Evolutionary conservation across 2,888 invertebrate species (phyloP), one percentile per base, ranked within the genome.

Genomic region (Tetheella fluctuosa): DNA sequence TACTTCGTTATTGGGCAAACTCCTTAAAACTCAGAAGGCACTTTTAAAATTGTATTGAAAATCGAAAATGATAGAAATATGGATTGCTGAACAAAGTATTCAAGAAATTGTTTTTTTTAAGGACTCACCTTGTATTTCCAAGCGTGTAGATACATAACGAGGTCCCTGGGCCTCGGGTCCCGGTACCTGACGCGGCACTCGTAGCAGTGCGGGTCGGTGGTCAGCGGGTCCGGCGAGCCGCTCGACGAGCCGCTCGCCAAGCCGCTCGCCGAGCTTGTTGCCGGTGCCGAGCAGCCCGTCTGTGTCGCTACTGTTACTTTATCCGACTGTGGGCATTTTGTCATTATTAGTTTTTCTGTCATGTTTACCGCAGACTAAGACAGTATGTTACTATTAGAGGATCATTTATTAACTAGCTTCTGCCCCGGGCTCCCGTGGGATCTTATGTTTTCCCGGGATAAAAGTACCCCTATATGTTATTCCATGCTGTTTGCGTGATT

Each of bases 101-200:
- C 3, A 25, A 4, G 12, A 48, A 28, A 20, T 54, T 12, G 25
- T 10, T 17, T 34, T 17, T 30, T 34, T 34, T n/a, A 17, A 3
- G 2, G 17, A 13, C 8, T 7, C 10, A 97, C 97, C 95, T 96
- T 96, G 87, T 98, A 98, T 80, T 97, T 97, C 97, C 97, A 97
- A 34, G 99, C 99, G 89, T 99, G 99, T 54, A 99, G 95, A 89
- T 98, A 99, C 97, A 99, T 98, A 73, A 98, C 96, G 64, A 99
- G 95, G 88, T 99, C 98, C 71, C 97, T 95, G 0, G 98, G 97
- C 67, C 97, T 95, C 0, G 99, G 99, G 88, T 99, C 99, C 69
- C 97, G 94, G 92, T 97, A 98, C 64, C 97, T 95, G 62, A 97
- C 97, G 89, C 97, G 97, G 90, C 99, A 99, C 89, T 98, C 98